Base-by-base conservation (phyloP, 2,113 vertebrate species). In the Mastomys coucha region DNA sequence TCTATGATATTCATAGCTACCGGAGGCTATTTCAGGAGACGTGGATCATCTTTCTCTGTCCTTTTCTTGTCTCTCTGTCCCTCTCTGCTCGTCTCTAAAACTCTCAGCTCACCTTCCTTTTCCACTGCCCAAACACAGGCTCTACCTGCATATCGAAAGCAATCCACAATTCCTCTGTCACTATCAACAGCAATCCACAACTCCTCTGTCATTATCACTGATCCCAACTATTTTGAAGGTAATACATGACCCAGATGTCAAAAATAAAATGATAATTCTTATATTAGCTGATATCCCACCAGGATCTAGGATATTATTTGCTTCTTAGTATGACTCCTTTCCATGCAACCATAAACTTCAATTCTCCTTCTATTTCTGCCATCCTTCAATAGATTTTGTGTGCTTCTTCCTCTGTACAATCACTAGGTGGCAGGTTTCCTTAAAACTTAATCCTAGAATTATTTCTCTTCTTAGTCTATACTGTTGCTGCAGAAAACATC, bases 231-330 rank as follows among this genome's bases (percentile, higher is more conserved):
- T 70, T 69, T 90, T 28, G 36, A 84, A 84, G 14, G 58, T 96
- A 45, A 93, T 67, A 49, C 81, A 42, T 56, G 28, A 70, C 11
- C 49, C 86, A 69, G 10, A 53, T 63, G 36, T 85, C 65, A 85
- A 49, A 75, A 95, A 75, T 45, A 84, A 94, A 89, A 91, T 36
- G 6, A 87, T 67, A 88, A 96, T 77, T 26, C 4, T 95, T 45
- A 84, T 33, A 65, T 49, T 63, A 80, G 1, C 8, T 67, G 26
- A 60, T 58, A 92, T 36, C 17, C 82, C 28, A 65, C 39, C 49
- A 73, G 33, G 16, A 88, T 93, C 12, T 80, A 12, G 76, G 60
- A 88, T 7, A 94, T 36, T 91, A 42, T 49, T 91, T 91, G 19
- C 24, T 93, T 96, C 77, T 76, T 80, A 75, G 85, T 91, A 89